Evolutionary conservation across 2,113 vertebrate genomes (phyloP).

Genomic region (Sinocyclocheilus rhinocerous): DNA sequence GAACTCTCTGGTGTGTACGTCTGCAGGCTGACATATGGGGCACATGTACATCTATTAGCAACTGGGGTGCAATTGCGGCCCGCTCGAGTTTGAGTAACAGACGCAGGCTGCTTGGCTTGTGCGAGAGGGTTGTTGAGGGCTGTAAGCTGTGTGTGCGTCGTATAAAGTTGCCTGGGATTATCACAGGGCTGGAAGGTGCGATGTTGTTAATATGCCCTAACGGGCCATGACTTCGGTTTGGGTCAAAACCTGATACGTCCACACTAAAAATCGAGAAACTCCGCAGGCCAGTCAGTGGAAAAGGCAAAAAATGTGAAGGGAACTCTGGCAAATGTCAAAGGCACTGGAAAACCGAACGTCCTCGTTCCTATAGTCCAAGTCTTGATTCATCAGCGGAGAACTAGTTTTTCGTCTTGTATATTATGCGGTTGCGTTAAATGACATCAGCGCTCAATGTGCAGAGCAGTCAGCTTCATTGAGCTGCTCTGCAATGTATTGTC

Average conservation of each 20-base stretch:
- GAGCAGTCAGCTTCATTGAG: conserved; percentile 19
- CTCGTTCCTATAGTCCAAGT: neutral
- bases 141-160: neutral
- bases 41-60: conserved; percentile 28
- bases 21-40: conserved; percentile 31
- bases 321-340: conserved; percentile 36
- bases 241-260: conserved; percentile 18
- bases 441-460: conserved; percentile 46
- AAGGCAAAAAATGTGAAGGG: conserved; percentile 12
- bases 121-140: conserved; percentile 44
- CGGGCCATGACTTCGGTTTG: conserved; percentile 50
- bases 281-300: conserved; percentile 28
- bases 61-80: conserved; percentile 48
- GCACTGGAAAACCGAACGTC: conserved; percentile 1
- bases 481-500: conserved; percentile 7
- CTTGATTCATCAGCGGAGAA: conserved; percentile 19
- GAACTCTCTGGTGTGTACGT: conserved; percentile 11
- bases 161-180: conserved; percentile 28
- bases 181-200: conserved; percentile 36
- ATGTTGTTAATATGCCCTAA: conserved; percentile 53
- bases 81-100: conserved; percentile 41
- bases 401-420: conserved; percentile 1
- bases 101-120: neutral
- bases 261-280: neutral
- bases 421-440: conserved; percentile 47